Evolutionary conservation across 2,113 vertebrate species (phyloP).

Genomic region (Alosa alosa): DNA sequence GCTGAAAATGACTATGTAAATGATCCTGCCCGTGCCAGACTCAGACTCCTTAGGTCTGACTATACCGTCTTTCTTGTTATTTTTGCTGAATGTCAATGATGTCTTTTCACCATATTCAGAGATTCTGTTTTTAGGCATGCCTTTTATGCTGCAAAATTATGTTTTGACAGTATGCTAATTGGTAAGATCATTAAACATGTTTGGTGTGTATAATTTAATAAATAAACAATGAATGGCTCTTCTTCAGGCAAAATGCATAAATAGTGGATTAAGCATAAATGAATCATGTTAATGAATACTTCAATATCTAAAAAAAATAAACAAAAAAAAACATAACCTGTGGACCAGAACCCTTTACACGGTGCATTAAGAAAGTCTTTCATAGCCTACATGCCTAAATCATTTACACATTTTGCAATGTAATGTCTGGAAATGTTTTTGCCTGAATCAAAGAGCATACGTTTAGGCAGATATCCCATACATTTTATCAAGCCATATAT

Average conservation of each 20-base stretch:
- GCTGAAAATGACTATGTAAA: not conserved
- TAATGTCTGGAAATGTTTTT: not conserved
- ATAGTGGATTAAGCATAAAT: conserved; percentile 11
- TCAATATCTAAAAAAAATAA: not conserved
- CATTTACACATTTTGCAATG: not conserved
- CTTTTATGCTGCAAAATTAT: not conserved
- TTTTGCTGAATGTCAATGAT: not conserved
- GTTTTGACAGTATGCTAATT: conserved; percentile 16
- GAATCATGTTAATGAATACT: conserved; percentile 18
- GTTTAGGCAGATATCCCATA: not conserved
- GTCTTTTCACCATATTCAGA: not conserved
- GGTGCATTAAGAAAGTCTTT: conserved; percentile 2
- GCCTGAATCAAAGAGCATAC: conserved; percentile 1
- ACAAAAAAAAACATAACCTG: not conserved
- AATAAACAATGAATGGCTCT: conserved; percentile 10
- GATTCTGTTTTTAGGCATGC: not conserved
- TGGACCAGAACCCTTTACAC: not conserved
- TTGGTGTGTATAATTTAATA: conserved; percentile 17
- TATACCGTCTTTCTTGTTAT: not conserved
- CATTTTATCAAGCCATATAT: not conserved
- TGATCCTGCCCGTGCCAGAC: not conserved
- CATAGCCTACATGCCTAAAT: not conserved
- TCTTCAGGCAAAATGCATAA: not conserved
- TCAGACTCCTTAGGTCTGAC: no score
- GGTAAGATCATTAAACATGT: not conserved